Evolutionary conservation across 35 echinoderm and acorn worm genomes (phyloP).

Genomic region (Heliocidaris tuberculata): DNA sequence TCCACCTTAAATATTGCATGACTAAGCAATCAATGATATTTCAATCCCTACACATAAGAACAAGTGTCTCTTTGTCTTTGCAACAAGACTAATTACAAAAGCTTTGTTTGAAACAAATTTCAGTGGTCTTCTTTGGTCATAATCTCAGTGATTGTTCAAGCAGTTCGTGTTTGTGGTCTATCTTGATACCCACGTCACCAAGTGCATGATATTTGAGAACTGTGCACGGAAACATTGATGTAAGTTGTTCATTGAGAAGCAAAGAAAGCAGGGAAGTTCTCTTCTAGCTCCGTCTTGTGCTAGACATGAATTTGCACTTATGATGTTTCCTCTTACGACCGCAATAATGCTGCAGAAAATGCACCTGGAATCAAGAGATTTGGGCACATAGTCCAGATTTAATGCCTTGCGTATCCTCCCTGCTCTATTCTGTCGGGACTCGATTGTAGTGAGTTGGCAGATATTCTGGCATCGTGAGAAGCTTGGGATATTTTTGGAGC

Average conservation of each 20-base stretch:
- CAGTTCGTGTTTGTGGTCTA: neutral
- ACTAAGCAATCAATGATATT: too few relatives aligned
- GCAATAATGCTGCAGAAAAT: constrained; percentile 30
- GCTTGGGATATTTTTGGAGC: neutral
- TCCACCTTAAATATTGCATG: too few relatives aligned
- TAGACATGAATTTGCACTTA: constrained; percentile 42
- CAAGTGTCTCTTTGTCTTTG: too few relatives aligned
- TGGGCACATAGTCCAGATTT: neutral
- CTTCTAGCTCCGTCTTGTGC: neutral
- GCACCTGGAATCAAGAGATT: constrained; percentile 30
- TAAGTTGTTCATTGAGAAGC: neutral
- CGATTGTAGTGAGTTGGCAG: neutral
- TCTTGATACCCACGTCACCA: neutral
- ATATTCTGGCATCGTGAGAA: neutral
- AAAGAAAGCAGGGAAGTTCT: constrained; percentile 14
- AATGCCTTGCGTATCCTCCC: neutral
- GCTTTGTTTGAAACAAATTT: too few relatives aligned
- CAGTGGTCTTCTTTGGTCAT: neutral
- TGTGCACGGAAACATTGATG: neutral
- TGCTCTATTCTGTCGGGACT: neutral
- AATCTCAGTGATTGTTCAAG: neutral
- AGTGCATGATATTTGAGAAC: neutral
- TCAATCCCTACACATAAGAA: too few relatives aligned
- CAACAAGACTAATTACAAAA: too few relatives aligned
- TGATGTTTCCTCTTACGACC: neutral